Evolutionary conservation across 2,888 invertebrate genomes (phyloP).

Genomic region (Papilio gigon): DNA sequence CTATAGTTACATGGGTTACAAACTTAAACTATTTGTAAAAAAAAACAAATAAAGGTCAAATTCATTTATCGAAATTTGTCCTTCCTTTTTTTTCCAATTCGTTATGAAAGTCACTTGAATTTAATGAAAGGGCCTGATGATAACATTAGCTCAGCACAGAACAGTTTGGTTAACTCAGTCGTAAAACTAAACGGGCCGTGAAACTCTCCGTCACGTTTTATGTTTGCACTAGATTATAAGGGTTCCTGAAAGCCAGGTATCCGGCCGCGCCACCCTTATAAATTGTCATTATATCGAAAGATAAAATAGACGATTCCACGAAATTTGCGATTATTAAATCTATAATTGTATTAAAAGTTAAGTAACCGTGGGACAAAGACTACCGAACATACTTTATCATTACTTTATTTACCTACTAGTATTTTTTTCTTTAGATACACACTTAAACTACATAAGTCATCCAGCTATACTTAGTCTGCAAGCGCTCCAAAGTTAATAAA

Average conservation of each 20-base stretch:
- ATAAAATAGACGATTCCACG: background rate
- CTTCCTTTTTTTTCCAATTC: background rate
- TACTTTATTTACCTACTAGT: too few relatives aligned
- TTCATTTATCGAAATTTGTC: background rate
- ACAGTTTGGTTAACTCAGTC: constrained; percentile 81
- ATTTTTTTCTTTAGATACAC: background rate
- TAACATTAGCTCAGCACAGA: constrained; percentile 43
- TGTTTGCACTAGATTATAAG: constrained; percentile 78
- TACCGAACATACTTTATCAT: too few relatives aligned
- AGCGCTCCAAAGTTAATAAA: constrained; percentile 24
- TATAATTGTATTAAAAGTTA: background rate
- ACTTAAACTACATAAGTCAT: background rate
- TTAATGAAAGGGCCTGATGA: constrained; percentile 37
- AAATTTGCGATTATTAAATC: background rate
- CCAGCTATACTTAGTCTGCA: constrained; percentile 10
- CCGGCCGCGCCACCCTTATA: constrained; percentile 18
- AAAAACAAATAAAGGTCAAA: too few relatives aligned
- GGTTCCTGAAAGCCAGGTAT: constrained; percentile 47
- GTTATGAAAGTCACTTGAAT: constrained; percentile 27
- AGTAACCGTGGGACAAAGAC: too few relatives aligned
- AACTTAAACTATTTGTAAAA: too few relatives aligned
- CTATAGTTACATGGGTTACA: too few relatives aligned
- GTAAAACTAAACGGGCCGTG: constrained; percentile 80
- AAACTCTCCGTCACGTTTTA: constrained; percentile 77
- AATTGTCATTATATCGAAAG: constrained; percentile 11